Evolutionary conservation across 2,113 vertebrate genomes (phyloP), one percentile per base, ranked within the genome.

Genomic region (Nothocercus nigrocapillus): DNA sequence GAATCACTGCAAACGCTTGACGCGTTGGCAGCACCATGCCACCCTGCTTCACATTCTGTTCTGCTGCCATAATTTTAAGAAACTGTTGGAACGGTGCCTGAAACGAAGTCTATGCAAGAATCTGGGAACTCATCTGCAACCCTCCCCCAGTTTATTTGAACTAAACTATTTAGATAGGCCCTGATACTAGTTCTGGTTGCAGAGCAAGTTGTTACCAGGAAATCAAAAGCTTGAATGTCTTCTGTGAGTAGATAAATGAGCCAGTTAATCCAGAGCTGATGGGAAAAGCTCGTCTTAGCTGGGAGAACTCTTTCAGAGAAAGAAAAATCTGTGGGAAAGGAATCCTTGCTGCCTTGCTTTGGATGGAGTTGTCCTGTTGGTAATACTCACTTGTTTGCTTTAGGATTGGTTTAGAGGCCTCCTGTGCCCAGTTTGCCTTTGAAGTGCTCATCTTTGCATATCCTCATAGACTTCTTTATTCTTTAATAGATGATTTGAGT

Each of bases 31-130:
- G 93, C 73, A 92, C 81, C 82, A 78, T 95, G 94, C 87, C 95
- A 97, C 91, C 89, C 92, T 94, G 89, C 82, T 97, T 97, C 95
- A 95, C 95, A 94, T 93, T 96, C 94, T 95, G 91, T 96, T 97
- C 94, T 94, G 54, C 82, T 95, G 85, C 93, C 15, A 61, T 95
- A 77, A 90, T 95, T 97, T 93, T 88, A 96, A 93, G 89, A 94
- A 95, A 90, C n/a, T 76, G 80, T 96, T 92, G 96, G 89, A 97
- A 96, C 76, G 19, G 76, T 87, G 79, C 96, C 89, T 28, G 47
- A 44, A 19, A 69, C 89, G 75, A 76, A 78, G 62, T 92, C 21
- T 95, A 74, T 89, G 74, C 88, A 94, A 77, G 83, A 80, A 90
- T 93, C 84, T 96, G 95, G 77, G 79, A 97, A 78, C 51, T 95